Base-by-base conservation (phyloP, 2,888 invertebrate genomes). In the Chymomyza procnemis region DNA sequence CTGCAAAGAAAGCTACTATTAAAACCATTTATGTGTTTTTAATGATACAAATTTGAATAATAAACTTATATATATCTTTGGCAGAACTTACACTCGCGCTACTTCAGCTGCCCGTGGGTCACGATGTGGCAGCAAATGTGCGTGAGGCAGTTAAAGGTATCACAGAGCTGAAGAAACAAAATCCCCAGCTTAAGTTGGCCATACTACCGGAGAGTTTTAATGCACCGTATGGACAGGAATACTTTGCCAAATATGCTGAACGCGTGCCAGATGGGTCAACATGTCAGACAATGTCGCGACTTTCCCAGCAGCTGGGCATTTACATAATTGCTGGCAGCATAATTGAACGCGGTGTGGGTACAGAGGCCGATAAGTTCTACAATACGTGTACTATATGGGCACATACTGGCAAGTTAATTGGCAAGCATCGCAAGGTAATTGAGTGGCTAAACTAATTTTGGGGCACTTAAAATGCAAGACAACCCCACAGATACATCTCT, bases 301-400 rank as follows among this genome's bases (percentile, higher is more conserved):
- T 95, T 41, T 97, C 98, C 0, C 94, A 93, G 76, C 94, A 95
- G 73, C 93, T 96, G 71, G 92, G 93, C 19, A 92, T 98, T 72
- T 96, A 94, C 88, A 91, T 99, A 19, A 94, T 99, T 68, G 98
- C 97, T 16, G 98, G 98, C 8, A 96, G 97, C 0, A 93, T 98
- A 78, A 97, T 98, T 0, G 98, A 99, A 92, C 92, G 92, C 66
- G 94, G 54, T 2, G 6, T 19, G 18, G 54, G 54, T 3, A 6
- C 21, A 4, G 21, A 54, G 21, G 21, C 19, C 9, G 92, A 92
- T 47, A 93, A 93, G 80, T 90, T 96, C 19, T 97, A 94, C 90
- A 99, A 98, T 90, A 97, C 98, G 0, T 96, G 96, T 88, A 96
- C 97, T 0, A 94, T 97, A 14, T 98, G 96, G 95, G 94, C 94